Percentiles rank a stretch among this genome's conserved stretches.
phyloP scores from a whole-genome alignment of 2,888 invertebrate genomes.

The Agonopterix subpropinquella region DNA sequence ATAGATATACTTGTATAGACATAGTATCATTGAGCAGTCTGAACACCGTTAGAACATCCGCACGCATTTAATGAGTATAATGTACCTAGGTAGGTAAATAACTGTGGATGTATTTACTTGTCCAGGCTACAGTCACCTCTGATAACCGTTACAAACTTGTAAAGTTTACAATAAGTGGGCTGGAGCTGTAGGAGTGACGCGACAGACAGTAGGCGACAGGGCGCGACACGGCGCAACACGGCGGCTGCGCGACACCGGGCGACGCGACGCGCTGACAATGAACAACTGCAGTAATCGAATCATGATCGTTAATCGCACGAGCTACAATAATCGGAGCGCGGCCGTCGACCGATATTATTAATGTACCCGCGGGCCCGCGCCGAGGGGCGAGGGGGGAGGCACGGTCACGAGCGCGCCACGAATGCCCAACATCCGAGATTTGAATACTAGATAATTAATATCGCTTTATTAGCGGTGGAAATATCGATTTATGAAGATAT shows the following conservation, averaged over 20 bases:
- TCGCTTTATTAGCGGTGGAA: conserved; percentile 70
- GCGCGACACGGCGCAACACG: neutral
- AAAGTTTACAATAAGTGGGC: too few relatives aligned
- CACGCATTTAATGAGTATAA: too few relatives aligned
- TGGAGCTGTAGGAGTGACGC: too few relatives aligned
- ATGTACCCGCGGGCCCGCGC: conserved; percentile 10
- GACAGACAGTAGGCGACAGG: neutral
- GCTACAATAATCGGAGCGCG: conserved; percentile 18
- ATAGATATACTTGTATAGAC: too few relatives aligned
- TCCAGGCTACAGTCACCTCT: too few relatives aligned
- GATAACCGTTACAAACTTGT: too few relatives aligned
- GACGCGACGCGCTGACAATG: conserved; percentile 17
- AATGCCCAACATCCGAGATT: conserved; percentile 59
- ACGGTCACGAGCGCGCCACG: conserved; percentile 55
- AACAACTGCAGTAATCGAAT: conserved; percentile 26
- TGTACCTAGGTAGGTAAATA: too few relatives aligned
- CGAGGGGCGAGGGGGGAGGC: conserved; percentile 20
- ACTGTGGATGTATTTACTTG: too few relatives aligned
- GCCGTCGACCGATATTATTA: conserved; percentile 25
- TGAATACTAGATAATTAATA: conserved; percentile 75
- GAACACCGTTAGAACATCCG: too few relatives aligned
- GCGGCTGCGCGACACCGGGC: neutral
- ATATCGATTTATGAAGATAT: conserved; percentile 70
- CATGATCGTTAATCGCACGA: conserved; percentile 42
- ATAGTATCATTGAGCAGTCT: too few relatives aligned